Evolutionary conservation across 2,797 vertebrate species (phyloP).

Genomic region (Lepilemur septentrionalis): DNA sequence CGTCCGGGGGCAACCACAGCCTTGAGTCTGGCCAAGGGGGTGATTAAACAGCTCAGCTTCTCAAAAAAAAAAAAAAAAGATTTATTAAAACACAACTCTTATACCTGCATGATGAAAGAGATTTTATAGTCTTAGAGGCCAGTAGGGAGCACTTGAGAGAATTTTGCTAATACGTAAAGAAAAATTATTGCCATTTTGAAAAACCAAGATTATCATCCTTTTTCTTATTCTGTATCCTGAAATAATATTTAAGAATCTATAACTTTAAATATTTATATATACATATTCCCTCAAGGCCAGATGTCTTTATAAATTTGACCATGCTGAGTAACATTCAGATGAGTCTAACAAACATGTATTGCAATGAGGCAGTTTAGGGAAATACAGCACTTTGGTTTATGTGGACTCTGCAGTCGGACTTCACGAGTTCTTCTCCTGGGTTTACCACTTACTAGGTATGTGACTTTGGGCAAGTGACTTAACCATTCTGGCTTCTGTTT

Average conservation of each 20-base stretch:
- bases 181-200: neutral
- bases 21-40: constrained; percentile 66
- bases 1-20: constrained; percentile 39
- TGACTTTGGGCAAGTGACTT: neutral
- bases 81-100: neutral
- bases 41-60: constrained; percentile 80
- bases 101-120: neutral
- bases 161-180: neutral
- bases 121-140: neutral
- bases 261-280: neutral
- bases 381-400: neutral
- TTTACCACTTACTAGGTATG: neutral
- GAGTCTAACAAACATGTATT: neutral
- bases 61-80: too few relatives aligned
- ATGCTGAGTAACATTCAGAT: neutral
- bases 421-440: neutral
- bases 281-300: neutral
- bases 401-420: neutral
- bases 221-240: neutral
- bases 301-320: neutral
- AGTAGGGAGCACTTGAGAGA: neutral
- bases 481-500: neutral
- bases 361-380: neutral
- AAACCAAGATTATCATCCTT: neutral
- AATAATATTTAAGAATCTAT: neutral